A percentile compares a stretch with the other conserved stretches of the same genome.
Evolutionary conservation across 1,140 invertebrate genomes (phyloP).

Genomic region (Campoletis sonorensis): DNA sequence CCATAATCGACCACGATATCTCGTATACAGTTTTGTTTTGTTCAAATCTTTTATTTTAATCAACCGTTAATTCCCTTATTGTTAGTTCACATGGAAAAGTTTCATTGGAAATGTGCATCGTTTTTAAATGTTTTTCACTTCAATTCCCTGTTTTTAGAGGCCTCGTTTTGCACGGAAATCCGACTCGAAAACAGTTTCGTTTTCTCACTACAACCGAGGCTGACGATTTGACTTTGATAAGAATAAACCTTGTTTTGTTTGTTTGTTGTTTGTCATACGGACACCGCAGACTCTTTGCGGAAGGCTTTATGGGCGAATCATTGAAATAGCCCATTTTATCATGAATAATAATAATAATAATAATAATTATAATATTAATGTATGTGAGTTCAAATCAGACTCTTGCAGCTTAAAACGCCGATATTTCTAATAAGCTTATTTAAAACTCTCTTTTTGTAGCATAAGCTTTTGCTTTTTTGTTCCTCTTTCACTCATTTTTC

Average conservation of each 20-base stretch:
- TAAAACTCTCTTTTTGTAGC: slow-evolving; percentile 46
- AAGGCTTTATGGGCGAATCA: neutral
- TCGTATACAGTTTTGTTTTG: neutral
- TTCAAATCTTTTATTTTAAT: neutral
- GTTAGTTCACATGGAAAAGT: slow-evolving; percentile 5
- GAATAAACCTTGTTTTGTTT: neutral
- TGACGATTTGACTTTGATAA: neutral
- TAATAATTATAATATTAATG: slow-evolving; percentile 11
- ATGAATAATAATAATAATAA: slow-evolving; percentile 15
- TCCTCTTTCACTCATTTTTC: slow-evolving; percentile 50
- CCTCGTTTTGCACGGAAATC: slow-evolving; percentile 1
- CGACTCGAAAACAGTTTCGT: neutral
- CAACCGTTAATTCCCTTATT: neutral
- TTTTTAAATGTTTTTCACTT: neutral
- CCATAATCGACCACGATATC: neutral
- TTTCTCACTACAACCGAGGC: neutral
- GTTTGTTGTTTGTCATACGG: neutral
- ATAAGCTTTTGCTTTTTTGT: slow-evolving; percentile 28
- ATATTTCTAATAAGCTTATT: slow-evolving; percentile 58
- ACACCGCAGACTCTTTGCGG: neutral
- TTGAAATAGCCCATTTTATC: neutral
- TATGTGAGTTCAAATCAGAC: slow-evolving; percentile 19
- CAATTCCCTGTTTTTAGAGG: neutral
- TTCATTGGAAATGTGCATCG: neutral
- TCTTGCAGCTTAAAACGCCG: slow-evolving; percentile 54